Base-by-base conservation (phyloP, 2,888 invertebrate species). In the Brassicogethes aeneus region DNA sequence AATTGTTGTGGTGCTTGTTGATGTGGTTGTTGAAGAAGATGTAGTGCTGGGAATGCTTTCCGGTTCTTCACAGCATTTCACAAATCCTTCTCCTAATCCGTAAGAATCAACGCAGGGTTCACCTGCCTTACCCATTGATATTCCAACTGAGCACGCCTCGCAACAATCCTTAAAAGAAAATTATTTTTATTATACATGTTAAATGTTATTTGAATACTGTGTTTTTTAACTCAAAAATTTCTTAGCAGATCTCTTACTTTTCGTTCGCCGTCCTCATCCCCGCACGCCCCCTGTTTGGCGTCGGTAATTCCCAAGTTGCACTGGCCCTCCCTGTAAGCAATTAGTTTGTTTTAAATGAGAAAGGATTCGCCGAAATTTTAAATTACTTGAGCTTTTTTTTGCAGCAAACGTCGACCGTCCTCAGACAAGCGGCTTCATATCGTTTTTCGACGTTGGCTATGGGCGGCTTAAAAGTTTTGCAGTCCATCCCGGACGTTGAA, bases 391-490 rank as follows among this genome's bases (percentile, higher is more conserved):
- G 58, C 48, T 72, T 70, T 12, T 69, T 68, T 16, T 73, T 70
- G 59, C 83, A 83, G 55, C 83, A 84, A 17, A 80, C 75, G 40
- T 75, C 74, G 15, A 78, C 71, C 0, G 78, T 72, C n/a, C 76
- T 75, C 31, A 78, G 59, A 50, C 84, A 84, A 1, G 75, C 59
- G 2, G 71, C 70, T 52, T 80, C 77, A 56, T 79, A 76, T 30
- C 74, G 69, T 3, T 70, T 62, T 1, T 74, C 64, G 36, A 82
- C 70, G 12, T 71, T 75, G 1, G 69, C 57, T 31, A 79, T 71
- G 1, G 78, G 62, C 8, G 64, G 50, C 50, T 60, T 50, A 42
- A 64, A 62, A 38, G 47, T 53, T 31, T 50, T 51, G 42, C 69
- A 69, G 43, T 55, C 53, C 16, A 56, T 48, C 23, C 59, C 61